phyloP scores from a whole-genome alignment of 2,888 invertebrate genomes.

The Melinaea menophilus region DNA sequence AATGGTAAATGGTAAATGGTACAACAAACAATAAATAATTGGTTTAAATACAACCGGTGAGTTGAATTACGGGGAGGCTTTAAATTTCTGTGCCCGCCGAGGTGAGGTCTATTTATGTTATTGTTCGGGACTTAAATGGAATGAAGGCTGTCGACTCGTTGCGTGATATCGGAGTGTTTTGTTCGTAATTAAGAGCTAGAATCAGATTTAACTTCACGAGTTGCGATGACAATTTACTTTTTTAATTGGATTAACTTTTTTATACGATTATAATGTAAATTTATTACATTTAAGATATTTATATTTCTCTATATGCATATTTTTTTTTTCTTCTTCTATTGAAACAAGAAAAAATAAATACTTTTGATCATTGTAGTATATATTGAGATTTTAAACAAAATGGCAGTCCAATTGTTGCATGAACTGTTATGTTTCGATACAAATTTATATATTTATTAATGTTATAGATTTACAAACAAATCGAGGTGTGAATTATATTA shows the following conservation, averaged over 20 bases:
- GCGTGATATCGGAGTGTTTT: constrained; percentile 69
- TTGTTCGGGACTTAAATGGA: constrained; percentile 64
- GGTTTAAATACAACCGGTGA: background rate
- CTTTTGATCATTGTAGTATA: no score
- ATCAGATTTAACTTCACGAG: constrained; percentile 48
- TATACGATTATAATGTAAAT: constrained; percentile 6
- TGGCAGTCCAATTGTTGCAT: no score
- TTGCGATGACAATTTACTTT: constrained; percentile 61
- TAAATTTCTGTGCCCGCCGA: background rate
- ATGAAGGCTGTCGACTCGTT: constrained; percentile 56
- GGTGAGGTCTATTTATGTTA: constrained; percentile 58
- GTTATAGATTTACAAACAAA: constrained; percentile 20
- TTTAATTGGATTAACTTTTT: constrained; percentile 39
- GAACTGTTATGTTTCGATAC: background rate
- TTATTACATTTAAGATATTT: no score
- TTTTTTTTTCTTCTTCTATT: no score
- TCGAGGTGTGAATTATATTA: constrained; percentile 11
- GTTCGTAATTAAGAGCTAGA: constrained; percentile 69
- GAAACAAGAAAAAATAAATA: no score
- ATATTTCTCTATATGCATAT: no score
- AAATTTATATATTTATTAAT: constrained; percentile 9
- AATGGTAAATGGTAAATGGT: background rate
- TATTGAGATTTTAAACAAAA: no score
- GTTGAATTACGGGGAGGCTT: background rate
- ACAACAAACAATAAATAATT: constrained; percentile 4